Base-by-base conservation (phyloP, 2,888 invertebrate genomes). In the Abrostola triplasia region DNA sequence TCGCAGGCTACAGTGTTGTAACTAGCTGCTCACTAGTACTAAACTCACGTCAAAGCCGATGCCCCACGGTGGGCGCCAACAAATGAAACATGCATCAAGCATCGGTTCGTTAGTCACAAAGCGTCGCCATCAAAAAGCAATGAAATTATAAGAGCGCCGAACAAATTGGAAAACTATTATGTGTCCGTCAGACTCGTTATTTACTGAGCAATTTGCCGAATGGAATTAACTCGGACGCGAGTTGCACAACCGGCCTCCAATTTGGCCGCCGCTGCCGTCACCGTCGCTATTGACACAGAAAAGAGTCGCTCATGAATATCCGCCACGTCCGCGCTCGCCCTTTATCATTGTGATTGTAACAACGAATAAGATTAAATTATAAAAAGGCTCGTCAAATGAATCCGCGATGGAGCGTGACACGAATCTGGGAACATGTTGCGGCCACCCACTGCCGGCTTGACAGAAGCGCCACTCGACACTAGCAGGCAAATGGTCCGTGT, bases 291-390 rank as follows among this genome's bases (percentile, higher is more conserved):
- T 36, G 37, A 54, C 59, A 53, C 63, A 49, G 53, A 64, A 47
- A 48, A 48, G 50, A 48, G 36, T 5, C 37, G 36, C 64, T 67
- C 59, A 57, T 70, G 62, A 59, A 72, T 59, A 76, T 57, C 55
- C 50, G 42, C 48, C 56, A 51, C 53, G 47, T 12, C 6, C 12
- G 12, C 12, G 38, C 63, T 48, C 66, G 68, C 79, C 75, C 78
- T 84, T 84, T 81, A 84, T 85, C 85, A 85, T 85, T 81, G 69
- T 83, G 83, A 85, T 84, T 86, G 88, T 85, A 84, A 85, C 86
- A 85, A 87, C 84, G 79, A 84, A 80, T 84, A 76, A 86, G 83
- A 89, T 89, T 88, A 87, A 88, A 90, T 90, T 88, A 88, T 88
- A 87, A 89, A 87, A 87, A 84, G 82, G 74, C 78, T 76, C 79